Percentiles rank a stretch among this genome's conserved stretches.
Conservation (phyloP, 53 echinoderm and acorn worm genomes). For the Mesocentrotus franciscanus region DNA sequence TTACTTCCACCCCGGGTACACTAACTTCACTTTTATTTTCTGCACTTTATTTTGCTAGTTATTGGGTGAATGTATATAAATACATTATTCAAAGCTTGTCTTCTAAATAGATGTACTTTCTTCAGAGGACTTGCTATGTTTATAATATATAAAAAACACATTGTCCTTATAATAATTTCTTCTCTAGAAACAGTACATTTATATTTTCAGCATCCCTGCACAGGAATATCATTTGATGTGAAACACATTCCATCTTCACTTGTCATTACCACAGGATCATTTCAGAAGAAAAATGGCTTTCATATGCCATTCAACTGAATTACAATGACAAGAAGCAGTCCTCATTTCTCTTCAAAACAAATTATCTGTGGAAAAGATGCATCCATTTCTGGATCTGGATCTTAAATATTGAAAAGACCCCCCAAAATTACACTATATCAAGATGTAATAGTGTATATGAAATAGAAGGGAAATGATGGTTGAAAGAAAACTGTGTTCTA, state of each 20-base stretch:
- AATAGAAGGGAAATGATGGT: neutral
- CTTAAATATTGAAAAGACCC: neutral
- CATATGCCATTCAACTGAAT: neutral
- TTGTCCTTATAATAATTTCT: neutral
- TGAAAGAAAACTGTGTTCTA: neutral
- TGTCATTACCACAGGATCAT: neutral
- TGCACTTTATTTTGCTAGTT: neutral
- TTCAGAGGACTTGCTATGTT: neutral
- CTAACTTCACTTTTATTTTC: neutral
- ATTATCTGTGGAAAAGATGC: neutral
- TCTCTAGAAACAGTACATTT: neutral
- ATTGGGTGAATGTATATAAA: neutral
- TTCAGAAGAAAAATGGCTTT: neutral
- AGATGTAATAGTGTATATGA: too few species aligned
- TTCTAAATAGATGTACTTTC: neutral
- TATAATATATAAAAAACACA: neutral
- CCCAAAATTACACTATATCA: neutral
- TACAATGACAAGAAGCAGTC: neutral
- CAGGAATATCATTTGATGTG: neutral
- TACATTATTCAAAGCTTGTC: neutral
- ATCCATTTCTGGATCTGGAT: too few species aligned
- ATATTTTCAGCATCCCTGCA: neutral
- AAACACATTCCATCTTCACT: neutral
- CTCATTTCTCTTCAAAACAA: neutral
- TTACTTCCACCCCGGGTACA: slow-evolving; percentile 25